These are phyloP conservation scores for Antrozous pallidus DNA, from an alignment of 2,797 vertebrate genomes.

Conservation along the genomic window DNA sequence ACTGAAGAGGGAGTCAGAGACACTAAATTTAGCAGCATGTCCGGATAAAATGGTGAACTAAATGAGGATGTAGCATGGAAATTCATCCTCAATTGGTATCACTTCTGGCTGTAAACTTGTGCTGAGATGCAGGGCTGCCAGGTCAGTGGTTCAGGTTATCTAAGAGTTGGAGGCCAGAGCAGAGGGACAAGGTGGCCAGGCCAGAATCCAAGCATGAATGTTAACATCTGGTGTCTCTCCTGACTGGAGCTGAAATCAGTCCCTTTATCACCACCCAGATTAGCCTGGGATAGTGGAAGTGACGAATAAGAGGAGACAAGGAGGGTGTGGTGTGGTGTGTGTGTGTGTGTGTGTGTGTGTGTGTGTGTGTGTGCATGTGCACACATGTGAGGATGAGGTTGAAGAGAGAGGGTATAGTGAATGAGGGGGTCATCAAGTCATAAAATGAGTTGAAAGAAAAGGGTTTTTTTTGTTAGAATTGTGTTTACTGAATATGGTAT, in stretches of 20 bases:
- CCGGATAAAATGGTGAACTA: background rate
- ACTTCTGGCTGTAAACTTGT: background rate
- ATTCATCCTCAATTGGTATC: background rate
- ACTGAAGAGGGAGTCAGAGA: background rate
- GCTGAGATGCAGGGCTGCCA: rapidly evolving
- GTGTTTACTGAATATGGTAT: no score
- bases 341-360: no score
- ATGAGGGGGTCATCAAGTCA: background rate
- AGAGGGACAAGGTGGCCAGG: no score
- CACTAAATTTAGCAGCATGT: background rate
- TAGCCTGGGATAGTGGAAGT: background rate
- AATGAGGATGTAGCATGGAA: background rate
- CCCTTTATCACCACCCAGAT: no score
- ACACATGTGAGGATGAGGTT: background rate
- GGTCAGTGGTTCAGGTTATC: background rate
- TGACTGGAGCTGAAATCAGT: background rate
- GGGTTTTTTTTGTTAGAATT: background rate
- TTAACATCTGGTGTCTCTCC: background rate
- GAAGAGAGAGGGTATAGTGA: background rate
- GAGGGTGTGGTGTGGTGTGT: no score
- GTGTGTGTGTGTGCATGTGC: background rate
- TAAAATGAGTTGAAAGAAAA: background rate
- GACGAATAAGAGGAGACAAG: rapidly evolving
- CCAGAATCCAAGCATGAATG: background rate
- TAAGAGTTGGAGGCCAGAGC: background rate